Evolutionary conservation across 1,140 invertebrate species (phyloP).

Genomic region (Drosophila pectinifera): DNA sequence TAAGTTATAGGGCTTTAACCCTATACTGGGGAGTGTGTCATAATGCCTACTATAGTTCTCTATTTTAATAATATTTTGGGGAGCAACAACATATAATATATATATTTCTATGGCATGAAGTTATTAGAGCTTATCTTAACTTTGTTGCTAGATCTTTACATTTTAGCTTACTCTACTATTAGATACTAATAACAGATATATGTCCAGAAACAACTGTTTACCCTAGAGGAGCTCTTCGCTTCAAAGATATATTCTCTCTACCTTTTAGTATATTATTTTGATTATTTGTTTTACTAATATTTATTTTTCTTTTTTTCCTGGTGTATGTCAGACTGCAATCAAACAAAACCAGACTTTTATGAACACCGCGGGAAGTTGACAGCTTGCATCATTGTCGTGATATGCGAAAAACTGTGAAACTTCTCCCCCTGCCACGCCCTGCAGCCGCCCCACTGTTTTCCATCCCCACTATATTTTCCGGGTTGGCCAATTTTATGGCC

Average conservation of each 20-base stretch:
- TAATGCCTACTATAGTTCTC: too few relatives aligned
- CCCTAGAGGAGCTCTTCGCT: too few relatives aligned
- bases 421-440: conserved; percentile 4
- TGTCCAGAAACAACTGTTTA: too few relatives aligned
- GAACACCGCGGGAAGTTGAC: conserved; percentile 83
- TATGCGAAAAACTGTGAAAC: conserved; percentile 66
- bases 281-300: too few relatives aligned
- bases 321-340: conserved; percentile 57
- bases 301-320: not conserved
- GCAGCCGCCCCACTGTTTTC: not conserved
- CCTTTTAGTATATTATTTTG: too few relatives aligned
- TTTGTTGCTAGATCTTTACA: not conserved
- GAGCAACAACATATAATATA: too few relatives aligned
- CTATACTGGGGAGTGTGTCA: fast-evolving
- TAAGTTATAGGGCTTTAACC: too few relatives aligned
- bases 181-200: too few relatives aligned
- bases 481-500: conserved; percentile 70
- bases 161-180: too few relatives aligned
- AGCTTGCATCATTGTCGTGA: conserved; percentile 81
- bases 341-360: conserved; percentile 82
- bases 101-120: too few relatives aligned
- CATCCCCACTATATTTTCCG: conserved; percentile 8
- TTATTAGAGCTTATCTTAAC: not conserved
- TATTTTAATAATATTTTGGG: too few relatives aligned
- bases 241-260: too few relatives aligned